These are phyloP conservation scores for Panagrolaimus sp. DNA, from an alignment of 1,140 invertebrate species.

Conservation along the genomic window DNA sequence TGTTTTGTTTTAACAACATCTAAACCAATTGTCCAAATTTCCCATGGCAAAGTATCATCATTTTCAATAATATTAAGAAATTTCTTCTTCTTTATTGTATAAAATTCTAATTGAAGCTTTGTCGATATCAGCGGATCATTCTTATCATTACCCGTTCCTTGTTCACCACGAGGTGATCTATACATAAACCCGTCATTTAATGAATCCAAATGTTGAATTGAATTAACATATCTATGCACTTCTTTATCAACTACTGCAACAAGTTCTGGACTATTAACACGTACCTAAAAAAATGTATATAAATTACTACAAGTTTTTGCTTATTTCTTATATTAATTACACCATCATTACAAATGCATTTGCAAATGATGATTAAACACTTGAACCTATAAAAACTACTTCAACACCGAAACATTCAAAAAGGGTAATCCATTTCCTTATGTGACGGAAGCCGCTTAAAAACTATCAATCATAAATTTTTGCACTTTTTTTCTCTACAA, in stretches of 20 bases:
- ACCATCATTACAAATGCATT: no score
- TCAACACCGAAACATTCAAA: no score
- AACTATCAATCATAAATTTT: no score
- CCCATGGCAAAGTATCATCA: constrained; percentile 44
- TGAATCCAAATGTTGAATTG: constrained; percentile 23
- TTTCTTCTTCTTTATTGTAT: constrained; percentile 29
- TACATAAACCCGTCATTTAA: background rate
- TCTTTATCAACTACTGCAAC: constrained; percentile 38
- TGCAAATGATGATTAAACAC: no score
- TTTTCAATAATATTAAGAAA: constrained; percentile 46
- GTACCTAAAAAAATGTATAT: constrained; percentile 29
- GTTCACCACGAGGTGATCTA: background rate
- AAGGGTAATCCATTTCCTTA: no score
- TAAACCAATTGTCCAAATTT: constrained; percentile 45
- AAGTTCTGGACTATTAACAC: constrained; percentile 48
- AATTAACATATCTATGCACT: constrained; percentile 32
- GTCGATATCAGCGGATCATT: constrained; percentile 30
- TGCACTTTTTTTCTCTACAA: no score
- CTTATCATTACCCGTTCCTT: constrained; percentile 4
- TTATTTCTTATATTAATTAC: no score
- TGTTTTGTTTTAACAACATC: constrained; percentile 39
- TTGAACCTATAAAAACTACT: no score
- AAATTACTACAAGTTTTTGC: no score
- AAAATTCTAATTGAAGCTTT: constrained; percentile 43
- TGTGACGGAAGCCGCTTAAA: no score